These are phyloP conservation scores for Hofmannophila pseudospretella DNA, from an alignment of 2,888 invertebrate genomes.

Conservation along the genomic window DNA sequence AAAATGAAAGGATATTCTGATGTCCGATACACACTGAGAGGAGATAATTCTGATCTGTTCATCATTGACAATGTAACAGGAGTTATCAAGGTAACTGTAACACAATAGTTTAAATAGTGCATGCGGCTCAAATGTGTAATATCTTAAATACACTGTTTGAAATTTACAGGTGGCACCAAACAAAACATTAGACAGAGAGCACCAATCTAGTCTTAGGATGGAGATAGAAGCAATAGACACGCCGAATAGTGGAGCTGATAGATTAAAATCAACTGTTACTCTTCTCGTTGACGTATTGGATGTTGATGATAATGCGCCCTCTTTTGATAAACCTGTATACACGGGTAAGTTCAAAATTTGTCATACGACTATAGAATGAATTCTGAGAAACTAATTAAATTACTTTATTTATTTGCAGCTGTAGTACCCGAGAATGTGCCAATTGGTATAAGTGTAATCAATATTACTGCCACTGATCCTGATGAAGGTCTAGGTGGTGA, in stretches of 20 bases:
- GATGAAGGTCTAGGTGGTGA: slow-evolving; percentile 86
- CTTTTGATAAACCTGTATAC: slow-evolving; percentile 80
- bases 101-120: background rate
- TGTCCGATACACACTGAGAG: slow-evolving; percentile 83
- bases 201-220: slow-evolving; percentile 82
- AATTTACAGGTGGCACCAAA: slow-evolving; percentile 77
- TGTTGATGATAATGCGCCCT: slow-evolving; percentile 87
- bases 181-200: slow-evolving; percentile 84
- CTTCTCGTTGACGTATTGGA: slow-evolving; percentile 84
- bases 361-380: background rate
- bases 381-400: background rate
- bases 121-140: no score
- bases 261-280: slow-evolving; percentile 80
- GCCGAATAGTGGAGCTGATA: slow-evolving; percentile 82
- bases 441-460: slow-evolving; percentile 81
- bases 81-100: slow-evolving; percentile 76
- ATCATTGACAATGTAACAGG: slow-evolving; percentile 84
- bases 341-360: slow-evolving; percentile 50
- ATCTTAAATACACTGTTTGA: background rate
- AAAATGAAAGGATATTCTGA: slow-evolving; percentile 81
- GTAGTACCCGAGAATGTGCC: slow-evolving; percentile 88
- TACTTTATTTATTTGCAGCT: slow-evolving; percentile 49
- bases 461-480: slow-evolving; percentile 84
- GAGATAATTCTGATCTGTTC: slow-evolving; percentile 86
- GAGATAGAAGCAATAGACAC: slow-evolving; percentile 87